phyloP scores from a whole-genome alignment of 1,140 invertebrate species.

The Bombus difficillimus region DNA sequence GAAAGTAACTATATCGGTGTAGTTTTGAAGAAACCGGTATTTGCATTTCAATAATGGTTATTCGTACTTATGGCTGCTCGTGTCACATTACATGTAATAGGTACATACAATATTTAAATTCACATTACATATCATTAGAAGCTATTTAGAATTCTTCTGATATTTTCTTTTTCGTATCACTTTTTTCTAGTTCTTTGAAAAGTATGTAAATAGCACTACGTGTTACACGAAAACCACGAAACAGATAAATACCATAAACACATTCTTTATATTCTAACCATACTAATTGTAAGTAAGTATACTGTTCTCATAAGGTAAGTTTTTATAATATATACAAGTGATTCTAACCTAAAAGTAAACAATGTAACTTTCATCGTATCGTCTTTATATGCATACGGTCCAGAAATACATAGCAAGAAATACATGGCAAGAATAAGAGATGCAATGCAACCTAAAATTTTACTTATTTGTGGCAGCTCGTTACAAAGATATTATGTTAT shows the following conservation, averaged over 20 bases:
- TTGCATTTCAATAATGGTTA: conserved; percentile 15
- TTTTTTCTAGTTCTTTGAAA: not conserved
- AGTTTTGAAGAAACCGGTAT: not conserved
- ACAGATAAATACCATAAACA: not conserved
- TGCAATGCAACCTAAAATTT: not conserved
- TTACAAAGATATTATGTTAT: not conserved
- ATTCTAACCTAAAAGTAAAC: not conserved
- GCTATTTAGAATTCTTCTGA: not conserved
- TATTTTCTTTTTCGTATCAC: not conserved
- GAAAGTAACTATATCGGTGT: conserved; percentile 35
- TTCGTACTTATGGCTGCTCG: not conserved
- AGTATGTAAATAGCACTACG: not conserved
- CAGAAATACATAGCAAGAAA: too few species aligned
- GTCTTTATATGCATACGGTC: too few species aligned
- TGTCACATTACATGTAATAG: not conserved
- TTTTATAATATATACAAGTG: too few species aligned
- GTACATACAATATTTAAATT: not conserved
- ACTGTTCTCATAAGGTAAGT: too few species aligned
- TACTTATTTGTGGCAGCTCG: not conserved
- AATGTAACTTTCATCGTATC: not conserved
- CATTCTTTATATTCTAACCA: not conserved
- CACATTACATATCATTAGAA: not conserved
- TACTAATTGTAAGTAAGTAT: too few species aligned
- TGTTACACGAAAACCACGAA: too few species aligned
- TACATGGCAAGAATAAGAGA: not conserved